Conservation (phyloP, 2,888 invertebrate species). For the Hirudinaria manillensis region DNA sequence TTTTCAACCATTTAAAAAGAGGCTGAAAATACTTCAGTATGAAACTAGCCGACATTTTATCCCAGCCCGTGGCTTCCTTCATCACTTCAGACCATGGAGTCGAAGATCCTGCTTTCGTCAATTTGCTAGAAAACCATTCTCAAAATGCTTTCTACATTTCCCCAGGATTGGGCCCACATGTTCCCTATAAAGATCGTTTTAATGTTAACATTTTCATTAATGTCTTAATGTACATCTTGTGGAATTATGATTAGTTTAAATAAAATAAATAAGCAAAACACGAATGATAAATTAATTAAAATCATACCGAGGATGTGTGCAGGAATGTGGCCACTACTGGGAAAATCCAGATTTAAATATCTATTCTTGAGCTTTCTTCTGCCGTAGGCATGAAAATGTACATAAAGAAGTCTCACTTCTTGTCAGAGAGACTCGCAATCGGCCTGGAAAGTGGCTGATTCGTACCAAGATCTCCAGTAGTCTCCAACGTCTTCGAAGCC, state of each 20-base stretch:
- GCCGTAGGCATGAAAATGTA: constrained; percentile 52
- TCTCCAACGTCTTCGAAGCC: constrained; percentile 77
- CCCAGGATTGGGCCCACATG: constrained; percentile 54
- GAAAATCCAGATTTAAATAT: constrained; percentile 44
- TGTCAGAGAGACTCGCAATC: constrained; percentile 44
- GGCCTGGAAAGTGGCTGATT: constrained; percentile 63
- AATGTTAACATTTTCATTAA: too few relatives aligned
- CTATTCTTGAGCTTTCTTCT: constrained; percentile 43
- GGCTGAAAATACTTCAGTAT: constrained; percentile 77
- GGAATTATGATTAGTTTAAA: too few relatives aligned
- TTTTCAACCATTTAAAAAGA: constrained; percentile 69
- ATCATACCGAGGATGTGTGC: constrained; percentile 69
- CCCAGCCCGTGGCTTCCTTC: constrained; percentile 55
- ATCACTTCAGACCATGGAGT: constrained; percentile 66
- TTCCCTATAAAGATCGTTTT: constrained; percentile 22
- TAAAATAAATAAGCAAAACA: too few relatives aligned
- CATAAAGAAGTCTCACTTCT: constrained; percentile 49
- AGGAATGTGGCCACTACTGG: constrained; percentile 70
- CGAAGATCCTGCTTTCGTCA: constrained; percentile 56
- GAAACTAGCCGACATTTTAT: constrained; percentile 66
- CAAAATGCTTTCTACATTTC: constrained; percentile 44
- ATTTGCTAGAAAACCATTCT: constrained; percentile 41
- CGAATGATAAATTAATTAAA: too few relatives aligned
- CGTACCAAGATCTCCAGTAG: constrained; percentile 82
- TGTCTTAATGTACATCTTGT: too few relatives aligned